These are phyloP conservation scores for Amphiprion percula DNA, from an alignment of 2,113 vertebrate species.

Conservation along the genomic window DNA sequence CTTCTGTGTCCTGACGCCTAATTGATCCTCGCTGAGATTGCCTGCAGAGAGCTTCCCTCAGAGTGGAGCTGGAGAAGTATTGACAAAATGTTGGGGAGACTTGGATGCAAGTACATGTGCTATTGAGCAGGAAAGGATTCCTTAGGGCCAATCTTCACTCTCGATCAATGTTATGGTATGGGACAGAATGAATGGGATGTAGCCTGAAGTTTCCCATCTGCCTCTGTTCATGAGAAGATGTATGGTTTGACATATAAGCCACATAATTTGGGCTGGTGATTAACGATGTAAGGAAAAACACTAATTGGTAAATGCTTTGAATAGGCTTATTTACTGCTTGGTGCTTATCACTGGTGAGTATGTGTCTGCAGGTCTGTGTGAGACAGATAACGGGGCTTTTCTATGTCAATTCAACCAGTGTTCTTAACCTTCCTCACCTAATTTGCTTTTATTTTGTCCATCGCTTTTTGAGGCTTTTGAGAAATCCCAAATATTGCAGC, in stretches of 20 bases:
- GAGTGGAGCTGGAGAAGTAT: constrained; percentile 57
- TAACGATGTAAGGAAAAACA: constrained; percentile 26
- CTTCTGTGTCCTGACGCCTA: constrained; percentile 29
- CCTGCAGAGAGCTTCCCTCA: constrained; percentile 49
- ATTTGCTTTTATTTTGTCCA: too few relatives aligned
- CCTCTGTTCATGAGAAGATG: constrained; percentile 5
- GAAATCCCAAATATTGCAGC: too few relatives aligned
- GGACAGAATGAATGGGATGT: constrained; percentile 41
- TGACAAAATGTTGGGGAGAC: constrained; percentile 63
- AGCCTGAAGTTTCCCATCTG: constrained; percentile 7
- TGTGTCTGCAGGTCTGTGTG: background rate
- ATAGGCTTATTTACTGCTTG: background rate
- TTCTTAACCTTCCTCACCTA: too few relatives aligned
- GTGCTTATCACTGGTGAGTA: constrained; percentile 5
- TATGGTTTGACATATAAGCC: constrained; percentile 4
- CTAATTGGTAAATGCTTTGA: constrained; percentile 25
- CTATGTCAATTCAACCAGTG: too few relatives aligned
- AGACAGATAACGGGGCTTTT: background rate
- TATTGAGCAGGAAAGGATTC: constrained; percentile 53
- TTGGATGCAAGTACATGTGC: constrained; percentile 52
- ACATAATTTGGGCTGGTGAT: constrained; percentile 4
- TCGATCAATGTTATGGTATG: constrained; percentile 57
- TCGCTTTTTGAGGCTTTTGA: too few relatives aligned
- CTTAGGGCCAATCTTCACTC: constrained; percentile 31
- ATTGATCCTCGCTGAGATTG: constrained; percentile 62